These are phyloP conservation scores for Agrotis segetum DNA, from an alignment of 2,888 invertebrate species.

Conservation along the genomic window DNA sequence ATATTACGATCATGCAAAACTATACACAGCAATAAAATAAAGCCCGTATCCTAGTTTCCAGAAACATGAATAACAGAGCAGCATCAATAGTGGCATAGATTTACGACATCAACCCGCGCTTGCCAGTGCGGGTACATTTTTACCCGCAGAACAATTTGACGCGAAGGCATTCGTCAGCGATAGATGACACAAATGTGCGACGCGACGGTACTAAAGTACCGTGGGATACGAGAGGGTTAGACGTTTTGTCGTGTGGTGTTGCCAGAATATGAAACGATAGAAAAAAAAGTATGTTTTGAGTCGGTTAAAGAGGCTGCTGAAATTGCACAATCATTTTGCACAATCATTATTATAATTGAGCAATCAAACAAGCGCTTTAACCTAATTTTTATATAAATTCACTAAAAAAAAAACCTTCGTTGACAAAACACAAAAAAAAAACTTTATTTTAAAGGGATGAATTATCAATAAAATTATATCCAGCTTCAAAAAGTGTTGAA, in stretches of 20 bases:
- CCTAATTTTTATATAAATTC: too few relatives aligned
- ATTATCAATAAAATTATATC: too few relatives aligned
- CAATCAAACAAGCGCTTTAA: background rate
- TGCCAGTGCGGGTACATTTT: constrained; percentile 44
- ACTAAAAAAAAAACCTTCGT: too few relatives aligned
- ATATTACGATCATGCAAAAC: constrained; percentile 2
- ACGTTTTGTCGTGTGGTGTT: constrained; percentile 35
- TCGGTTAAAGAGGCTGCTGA: too few relatives aligned
- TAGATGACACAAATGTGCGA: constrained; percentile 52
- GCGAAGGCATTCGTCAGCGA: constrained; percentile 61
- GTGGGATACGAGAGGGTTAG: constrained; percentile 50
- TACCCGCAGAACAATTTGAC: constrained; percentile 54
- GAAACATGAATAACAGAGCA: constrained; percentile 39
- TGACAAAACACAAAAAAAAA: too few relatives aligned
- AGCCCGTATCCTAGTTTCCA: constrained; percentile 15
- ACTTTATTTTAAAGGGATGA: too few relatives aligned
- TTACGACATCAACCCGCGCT: constrained; percentile 38
- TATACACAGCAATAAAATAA: constrained; percentile 21
- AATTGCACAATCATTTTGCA: too few relatives aligned
- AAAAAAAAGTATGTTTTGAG: background rate
- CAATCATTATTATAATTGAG: too few relatives aligned
- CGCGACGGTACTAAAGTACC: constrained; percentile 43
- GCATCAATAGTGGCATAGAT: constrained; percentile 52
- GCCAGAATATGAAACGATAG: constrained; percentile 29
- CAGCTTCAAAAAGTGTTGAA: too few relatives aligned